These are phyloP conservation scores for Myrmecophaga tridactyla DNA, from an alignment of 2,113 vertebrate species.

Conservation along the genomic window DNA sequence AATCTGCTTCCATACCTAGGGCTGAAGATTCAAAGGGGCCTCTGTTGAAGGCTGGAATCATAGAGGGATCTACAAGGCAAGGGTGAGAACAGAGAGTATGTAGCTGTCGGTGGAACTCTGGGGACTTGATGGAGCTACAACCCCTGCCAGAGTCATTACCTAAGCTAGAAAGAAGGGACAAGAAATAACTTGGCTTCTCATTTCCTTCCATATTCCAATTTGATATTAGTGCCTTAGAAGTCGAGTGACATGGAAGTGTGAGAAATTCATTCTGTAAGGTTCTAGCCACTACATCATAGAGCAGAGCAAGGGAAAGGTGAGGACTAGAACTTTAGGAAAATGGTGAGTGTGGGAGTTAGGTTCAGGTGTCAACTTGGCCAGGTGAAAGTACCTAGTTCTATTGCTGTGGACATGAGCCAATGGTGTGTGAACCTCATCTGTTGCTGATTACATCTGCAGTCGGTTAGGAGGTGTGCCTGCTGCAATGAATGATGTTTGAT, in stretches of 20 bases:
- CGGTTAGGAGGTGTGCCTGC: no score
- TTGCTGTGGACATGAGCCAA: no score
- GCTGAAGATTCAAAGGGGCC: background rate
- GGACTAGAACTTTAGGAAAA: background rate
- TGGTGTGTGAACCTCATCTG: no score
- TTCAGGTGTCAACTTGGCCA: no score
- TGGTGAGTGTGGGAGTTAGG: no score
- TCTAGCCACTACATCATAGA: background rate
- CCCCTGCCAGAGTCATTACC: background rate
- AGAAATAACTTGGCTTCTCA: background rate
- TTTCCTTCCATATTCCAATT: background rate
- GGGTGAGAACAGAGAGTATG: background rate
- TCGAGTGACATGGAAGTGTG: background rate
- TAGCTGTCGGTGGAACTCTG: background rate
- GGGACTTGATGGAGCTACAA: background rate
- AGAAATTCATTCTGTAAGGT: background rate
- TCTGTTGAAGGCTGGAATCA: background rate
- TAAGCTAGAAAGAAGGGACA: background rate
- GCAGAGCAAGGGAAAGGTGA: background rate
- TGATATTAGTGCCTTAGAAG: background rate
- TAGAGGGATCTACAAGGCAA: background rate
- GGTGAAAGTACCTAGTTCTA: no score
- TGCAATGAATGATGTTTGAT: no score
- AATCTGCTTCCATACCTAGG: background rate
- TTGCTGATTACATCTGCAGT: no score